Conservation (phyloP, 2,888 invertebrate genomes). For the Mesorhabditis sp. region DNA sequence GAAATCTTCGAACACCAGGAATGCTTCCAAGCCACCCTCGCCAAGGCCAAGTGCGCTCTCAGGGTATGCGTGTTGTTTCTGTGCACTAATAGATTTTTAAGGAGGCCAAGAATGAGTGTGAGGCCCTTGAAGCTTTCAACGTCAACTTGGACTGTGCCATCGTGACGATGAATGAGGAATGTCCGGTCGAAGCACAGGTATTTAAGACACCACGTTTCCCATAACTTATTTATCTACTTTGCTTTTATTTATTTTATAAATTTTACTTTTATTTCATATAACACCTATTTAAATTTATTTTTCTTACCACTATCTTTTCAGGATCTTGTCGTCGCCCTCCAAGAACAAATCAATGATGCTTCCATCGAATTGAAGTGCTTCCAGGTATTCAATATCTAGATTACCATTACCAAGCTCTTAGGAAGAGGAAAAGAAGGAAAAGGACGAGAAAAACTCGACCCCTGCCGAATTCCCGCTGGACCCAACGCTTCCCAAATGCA, state of each 20-base stretch:
- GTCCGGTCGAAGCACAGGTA: constrained; percentile 37
- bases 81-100: constrained; percentile 7
- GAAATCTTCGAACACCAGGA: constrained; percentile 36
- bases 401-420: constrained; percentile 10
- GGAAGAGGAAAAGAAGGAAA: constrained; percentile 20
- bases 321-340: constrained; percentile 45
- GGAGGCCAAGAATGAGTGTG: constrained; percentile 33
- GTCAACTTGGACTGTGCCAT: constrained; percentile 50
- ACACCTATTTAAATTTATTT: too few species aligned
- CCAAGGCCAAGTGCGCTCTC: constrained; percentile 35
- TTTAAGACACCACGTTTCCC: too few species aligned
- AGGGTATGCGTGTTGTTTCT: constrained; percentile 14
- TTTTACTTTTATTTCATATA: too few species aligned
- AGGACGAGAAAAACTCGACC: constrained; percentile 14
- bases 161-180: constrained; percentile 48
- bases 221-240: too few species aligned
- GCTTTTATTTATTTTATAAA: too few species aligned
- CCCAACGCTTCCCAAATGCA: constrained; percentile 32
- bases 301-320: constrained; percentile 21
- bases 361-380: constrained; percentile 39
- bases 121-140: constrained; percentile 47
- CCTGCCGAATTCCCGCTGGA: constrained; percentile 31
- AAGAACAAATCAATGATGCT: constrained; percentile 28
- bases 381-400: constrained; percentile 16
- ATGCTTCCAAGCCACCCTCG: constrained; percentile 40